Conservation (phyloP, 2,888 invertebrate species). For the Watsonalla binaria region DNA sequence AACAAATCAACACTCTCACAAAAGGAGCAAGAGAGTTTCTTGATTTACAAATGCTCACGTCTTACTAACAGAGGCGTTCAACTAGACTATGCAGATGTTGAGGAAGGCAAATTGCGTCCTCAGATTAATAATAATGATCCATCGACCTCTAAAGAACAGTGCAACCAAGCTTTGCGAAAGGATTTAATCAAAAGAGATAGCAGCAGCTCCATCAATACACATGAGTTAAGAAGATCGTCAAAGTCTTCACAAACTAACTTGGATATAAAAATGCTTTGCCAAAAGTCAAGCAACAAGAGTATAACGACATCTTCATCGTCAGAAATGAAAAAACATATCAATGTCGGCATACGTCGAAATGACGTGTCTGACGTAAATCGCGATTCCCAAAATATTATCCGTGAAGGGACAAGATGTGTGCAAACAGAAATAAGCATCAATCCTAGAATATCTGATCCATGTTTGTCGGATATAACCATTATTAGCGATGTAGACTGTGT, state of each 20-base stretch:
- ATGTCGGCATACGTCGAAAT: constrained; percentile 2
- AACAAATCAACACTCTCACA: constrained; percentile 26
- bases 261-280: constrained; percentile 30
- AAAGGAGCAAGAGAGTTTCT: constrained; percentile 42
- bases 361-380: neutral
- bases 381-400: constrained; percentile 11
- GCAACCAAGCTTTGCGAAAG: neutral
- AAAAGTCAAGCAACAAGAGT: constrained; percentile 23
- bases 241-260: constrained; percentile 62
- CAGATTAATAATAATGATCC: constrained; percentile 10
- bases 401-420: constrained; percentile 52
- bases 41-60: constrained; percentile 55
- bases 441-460: constrained; percentile 61
- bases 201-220: constrained; percentile 17
- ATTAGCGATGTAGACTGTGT: constrained; percentile 42
- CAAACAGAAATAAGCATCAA: constrained; percentile 70
- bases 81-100: constrained; percentile 21
- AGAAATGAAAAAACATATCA: constrained; percentile 6
- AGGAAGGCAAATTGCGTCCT: constrained; percentile 16
- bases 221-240: constrained; percentile 24
- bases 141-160: constrained; percentile 7
- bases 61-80: constrained; percentile 37
- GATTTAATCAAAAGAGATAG: constrained; percentile 6
- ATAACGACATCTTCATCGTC: constrained; percentile 19
- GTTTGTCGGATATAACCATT: constrained; percentile 55